phyloP scores from a whole-genome alignment of 2,797 vertebrate genomes.

The Leptoclinus maculatus region DNA sequence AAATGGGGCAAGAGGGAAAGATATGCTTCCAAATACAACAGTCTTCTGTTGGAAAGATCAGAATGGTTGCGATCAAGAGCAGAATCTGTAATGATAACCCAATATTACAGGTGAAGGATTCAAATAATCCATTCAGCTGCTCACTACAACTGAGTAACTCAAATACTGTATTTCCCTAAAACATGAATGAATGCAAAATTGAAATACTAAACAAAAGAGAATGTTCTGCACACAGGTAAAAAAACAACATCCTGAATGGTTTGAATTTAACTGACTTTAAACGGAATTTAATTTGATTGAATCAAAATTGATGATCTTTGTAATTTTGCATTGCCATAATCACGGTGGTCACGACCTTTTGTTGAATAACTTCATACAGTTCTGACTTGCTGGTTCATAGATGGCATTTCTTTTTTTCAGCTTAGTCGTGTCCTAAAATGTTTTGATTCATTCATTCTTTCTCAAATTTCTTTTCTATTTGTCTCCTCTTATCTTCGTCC shows the following conservation, averaged over 20 bases:
- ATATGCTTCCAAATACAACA: not conserved
- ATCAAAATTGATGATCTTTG: not conserved
- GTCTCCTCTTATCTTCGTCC: conserved; percentile 29
- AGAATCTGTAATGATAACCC: not conserved
- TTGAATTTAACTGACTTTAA: not conserved
- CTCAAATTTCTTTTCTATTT: conserved; percentile 30
- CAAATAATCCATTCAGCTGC: not conserved
- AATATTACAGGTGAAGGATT: not conserved
- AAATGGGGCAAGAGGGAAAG: not conserved
- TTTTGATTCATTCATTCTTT: conserved; percentile 23
- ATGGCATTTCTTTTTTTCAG: conserved; percentile 1
- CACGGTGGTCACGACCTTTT: not conserved
- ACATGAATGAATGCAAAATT: not conserved
- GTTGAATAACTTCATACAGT: not conserved
- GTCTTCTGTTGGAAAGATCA: not conserved
- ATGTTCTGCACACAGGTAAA: not conserved
- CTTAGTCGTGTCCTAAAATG: not conserved
- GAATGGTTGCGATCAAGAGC: not conserved
- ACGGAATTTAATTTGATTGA: not conserved
- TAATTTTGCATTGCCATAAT: not conserved
- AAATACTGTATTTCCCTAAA: not conserved
- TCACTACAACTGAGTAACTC: too few relatives aligned
- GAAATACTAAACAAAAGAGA: not conserved
- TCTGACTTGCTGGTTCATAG: not conserved
- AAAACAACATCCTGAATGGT: not conserved